Percentiles rank a stretch among this genome's conserved stretches.
Evolutionary conservation across 2,888 invertebrate genomes (phyloP).

Genomic region (Megalurothrips usitatus): DNA sequence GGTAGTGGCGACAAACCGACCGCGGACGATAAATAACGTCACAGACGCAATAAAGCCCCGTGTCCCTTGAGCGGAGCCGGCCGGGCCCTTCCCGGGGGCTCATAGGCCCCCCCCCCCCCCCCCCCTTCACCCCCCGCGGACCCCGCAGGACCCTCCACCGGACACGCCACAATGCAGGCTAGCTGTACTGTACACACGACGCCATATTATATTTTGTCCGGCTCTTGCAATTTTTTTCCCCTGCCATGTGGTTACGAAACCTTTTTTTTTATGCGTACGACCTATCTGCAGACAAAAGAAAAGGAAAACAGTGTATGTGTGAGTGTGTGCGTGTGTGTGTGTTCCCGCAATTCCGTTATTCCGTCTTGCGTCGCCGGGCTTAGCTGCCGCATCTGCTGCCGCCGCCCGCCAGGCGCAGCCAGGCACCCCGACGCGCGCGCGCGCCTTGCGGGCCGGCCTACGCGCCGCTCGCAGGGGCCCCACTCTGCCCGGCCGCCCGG

Average conservation of each 20-base stretch:
- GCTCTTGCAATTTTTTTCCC: no score
- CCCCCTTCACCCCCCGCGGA: no score
- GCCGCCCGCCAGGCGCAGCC: no score
- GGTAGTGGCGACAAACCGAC: conserved; percentile 13
- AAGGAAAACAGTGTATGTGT: no score
- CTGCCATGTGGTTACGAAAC: background rate
- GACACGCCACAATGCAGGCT: background rate
- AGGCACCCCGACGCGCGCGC: background rate
- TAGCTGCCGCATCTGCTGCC: no score
- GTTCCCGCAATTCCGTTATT: no score
- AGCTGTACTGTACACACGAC: background rate
- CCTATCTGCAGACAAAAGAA: no score
- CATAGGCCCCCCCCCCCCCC: background rate
- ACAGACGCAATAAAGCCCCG: conserved; percentile 21
- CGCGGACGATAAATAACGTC: conserved; percentile 24
- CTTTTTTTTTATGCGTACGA: no score
- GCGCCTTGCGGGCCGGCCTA: background rate
- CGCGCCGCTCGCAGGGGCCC: no score
- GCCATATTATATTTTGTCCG: no score
- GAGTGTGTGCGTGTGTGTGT: no score
- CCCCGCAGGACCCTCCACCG: background rate
- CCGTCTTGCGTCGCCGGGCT: no score
- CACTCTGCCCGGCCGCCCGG: background rate
- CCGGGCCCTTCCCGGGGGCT: background rate
- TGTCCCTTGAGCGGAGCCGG: background rate